Evolutionary conservation across 1,140 invertebrate genomes (phyloP).

Genomic region (Tetramorium parvispinum): DNA sequence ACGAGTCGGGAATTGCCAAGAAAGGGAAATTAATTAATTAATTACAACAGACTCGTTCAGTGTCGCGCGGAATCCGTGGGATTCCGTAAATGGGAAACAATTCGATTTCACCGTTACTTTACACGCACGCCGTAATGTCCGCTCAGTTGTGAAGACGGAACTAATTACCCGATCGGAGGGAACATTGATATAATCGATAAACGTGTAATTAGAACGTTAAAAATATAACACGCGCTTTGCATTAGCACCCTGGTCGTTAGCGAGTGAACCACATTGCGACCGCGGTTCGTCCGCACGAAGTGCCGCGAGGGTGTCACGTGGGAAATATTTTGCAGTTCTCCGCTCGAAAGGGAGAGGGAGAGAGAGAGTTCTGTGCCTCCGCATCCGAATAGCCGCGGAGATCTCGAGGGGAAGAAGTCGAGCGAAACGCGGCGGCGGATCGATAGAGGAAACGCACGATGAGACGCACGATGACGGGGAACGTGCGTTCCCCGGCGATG

Average conservation of each 20-base stretch:
- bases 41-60: background rate
- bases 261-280: background rate
- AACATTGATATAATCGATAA: conserved; percentile 49
- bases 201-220: conserved; percentile 30
- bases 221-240: conserved; percentile 15
- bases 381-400: background rate
- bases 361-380: background rate
- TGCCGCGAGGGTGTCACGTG: background rate
- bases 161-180: conserved; percentile 35
- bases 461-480: conserved; percentile 3
- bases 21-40: background rate
- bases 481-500: conserved; percentile 1
- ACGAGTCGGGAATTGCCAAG: background rate
- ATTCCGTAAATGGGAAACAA: background rate
- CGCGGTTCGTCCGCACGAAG: background rate
- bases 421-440: conserved; percentile 2
- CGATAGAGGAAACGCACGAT: conserved; percentile 2
- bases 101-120: background rate
- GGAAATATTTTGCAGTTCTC: conserved; percentile 17
- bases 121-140: background rate
- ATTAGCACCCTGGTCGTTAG: background rate
- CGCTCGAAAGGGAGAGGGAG: background rate
- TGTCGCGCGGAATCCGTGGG: background rate
- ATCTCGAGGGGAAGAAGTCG: background rate
- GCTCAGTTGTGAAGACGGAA: conserved; percentile 11